A percentile compares a stretch with the other conserved stretches of the same genome.
phyloP scores from a whole-genome alignment of 2,797 vertebrate species.

The Astyanax mexicanus region DNA sequence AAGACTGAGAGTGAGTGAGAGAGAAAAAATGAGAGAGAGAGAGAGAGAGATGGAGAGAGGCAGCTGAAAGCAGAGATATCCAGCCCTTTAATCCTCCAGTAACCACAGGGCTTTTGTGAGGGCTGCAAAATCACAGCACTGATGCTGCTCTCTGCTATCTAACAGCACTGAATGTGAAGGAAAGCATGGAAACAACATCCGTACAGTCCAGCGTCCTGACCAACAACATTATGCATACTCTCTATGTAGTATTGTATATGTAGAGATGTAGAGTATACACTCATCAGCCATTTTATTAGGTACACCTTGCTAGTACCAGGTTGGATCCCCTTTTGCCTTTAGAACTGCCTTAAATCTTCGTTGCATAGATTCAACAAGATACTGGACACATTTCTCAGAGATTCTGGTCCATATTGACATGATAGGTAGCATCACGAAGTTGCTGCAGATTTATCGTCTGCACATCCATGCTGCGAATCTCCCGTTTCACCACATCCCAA shows the following conservation, averaged over 20 bases:
- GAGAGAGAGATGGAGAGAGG: slow-evolving; percentile 22
- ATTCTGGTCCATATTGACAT: no score
- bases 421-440: no score
- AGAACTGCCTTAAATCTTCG: no score
- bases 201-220: slow-evolving; percentile 14
- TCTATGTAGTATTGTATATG: neutral
- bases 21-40: slow-evolving; percentile 28
- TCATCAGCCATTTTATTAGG: no score
- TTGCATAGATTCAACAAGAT: no score
- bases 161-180: slow-evolving; percentile 45
- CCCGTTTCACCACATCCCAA: no score
- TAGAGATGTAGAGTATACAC: no score
- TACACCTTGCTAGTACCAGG: no score
- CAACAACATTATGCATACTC: slow-evolving; percentile 8
- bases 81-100: slow-evolving; percentile 59
- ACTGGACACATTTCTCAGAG: no score
- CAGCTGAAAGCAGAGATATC: slow-evolving; percentile 55
- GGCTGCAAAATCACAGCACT: slow-evolving; percentile 51
- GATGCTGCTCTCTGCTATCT: slow-evolving; percentile 51
- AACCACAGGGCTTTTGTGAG: slow-evolving; percentile 60
- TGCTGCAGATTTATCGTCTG: no score
- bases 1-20: slow-evolving; percentile 39
- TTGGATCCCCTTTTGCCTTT: no score
- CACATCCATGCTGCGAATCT: no score
- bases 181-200: slow-evolving; percentile 34